Evolutionary conservation across 2,797 vertebrate species (phyloP).

Genomic region (Falco concolor): DNA sequence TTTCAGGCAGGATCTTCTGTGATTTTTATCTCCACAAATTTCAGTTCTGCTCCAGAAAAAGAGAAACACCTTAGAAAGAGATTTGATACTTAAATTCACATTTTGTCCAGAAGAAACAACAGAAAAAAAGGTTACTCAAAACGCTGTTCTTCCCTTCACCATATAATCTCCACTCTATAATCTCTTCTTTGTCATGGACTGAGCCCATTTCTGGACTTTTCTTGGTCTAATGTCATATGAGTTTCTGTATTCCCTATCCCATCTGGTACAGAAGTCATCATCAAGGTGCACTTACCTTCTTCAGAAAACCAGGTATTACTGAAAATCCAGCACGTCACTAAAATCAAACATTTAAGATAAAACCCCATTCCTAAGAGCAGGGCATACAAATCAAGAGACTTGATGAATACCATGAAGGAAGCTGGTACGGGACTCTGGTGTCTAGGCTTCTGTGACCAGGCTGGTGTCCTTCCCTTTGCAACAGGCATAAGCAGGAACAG

Average conservation of each 20-base stretch:
- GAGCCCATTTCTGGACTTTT: background rate
- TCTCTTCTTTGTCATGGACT: background rate
- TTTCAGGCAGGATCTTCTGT: background rate
- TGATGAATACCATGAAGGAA: accelerated
- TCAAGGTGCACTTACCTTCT: background rate
- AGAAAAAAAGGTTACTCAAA: background rate
- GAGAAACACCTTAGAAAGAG: background rate
- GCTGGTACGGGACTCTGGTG: background rate
- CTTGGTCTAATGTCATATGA: background rate
- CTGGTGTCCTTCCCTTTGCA: conserved; percentile 12
- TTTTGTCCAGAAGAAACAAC: background rate
- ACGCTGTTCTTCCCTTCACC: background rate
- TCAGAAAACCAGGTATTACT: background rate
- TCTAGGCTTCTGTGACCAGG: background rate
- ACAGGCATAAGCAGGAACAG: background rate
- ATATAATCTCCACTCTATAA: background rate
- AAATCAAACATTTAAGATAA: background rate
- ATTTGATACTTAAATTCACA: background rate
- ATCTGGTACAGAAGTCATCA: background rate
- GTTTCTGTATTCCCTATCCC: background rate
- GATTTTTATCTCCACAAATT: background rate
- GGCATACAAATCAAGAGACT: background rate
- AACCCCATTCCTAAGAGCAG: background rate
- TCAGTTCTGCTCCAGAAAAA: background rate
- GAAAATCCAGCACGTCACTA: background rate